These are phyloP conservation scores for Noctua pronuba DNA, from an alignment of 2,888 invertebrate genomes.

Conservation along the genomic window DNA sequence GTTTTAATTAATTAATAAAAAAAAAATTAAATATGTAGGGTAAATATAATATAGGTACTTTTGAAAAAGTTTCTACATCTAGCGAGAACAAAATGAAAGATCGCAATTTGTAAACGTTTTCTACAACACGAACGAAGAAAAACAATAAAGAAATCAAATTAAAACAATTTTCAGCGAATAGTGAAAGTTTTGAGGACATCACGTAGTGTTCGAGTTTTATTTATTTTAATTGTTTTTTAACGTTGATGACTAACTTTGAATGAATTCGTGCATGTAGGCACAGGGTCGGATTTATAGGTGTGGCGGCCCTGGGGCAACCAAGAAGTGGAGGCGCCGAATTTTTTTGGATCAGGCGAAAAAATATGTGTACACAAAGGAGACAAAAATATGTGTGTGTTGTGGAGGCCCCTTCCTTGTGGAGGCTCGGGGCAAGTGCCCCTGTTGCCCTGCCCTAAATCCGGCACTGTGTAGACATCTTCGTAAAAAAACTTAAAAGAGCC, in stretches of 20 bases:
- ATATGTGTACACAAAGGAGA: too few relatives aligned
- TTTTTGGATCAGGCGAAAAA: too few relatives aligned
- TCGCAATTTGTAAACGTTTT: conserved; percentile 4
- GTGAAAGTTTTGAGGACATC: conserved; percentile 56
- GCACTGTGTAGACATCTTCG: background rate
- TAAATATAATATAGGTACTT: too few relatives aligned
- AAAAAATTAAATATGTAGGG: background rate
- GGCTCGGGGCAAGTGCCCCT: too few relatives aligned
- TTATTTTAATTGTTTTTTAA: conserved; percentile 39
- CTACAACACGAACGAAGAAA: conserved; percentile 7
- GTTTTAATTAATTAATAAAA: background rate
- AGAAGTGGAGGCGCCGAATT: too few relatives aligned
- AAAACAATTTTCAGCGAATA: conserved; percentile 32
- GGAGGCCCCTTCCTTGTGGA: too few relatives aligned
- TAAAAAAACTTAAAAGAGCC: background rate
- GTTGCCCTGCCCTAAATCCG: too few relatives aligned
- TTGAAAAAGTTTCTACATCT: background rate
- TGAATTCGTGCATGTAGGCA: conserved; percentile 17
- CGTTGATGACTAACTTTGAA: conserved; percentile 5
- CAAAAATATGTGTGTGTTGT: too few relatives aligned
- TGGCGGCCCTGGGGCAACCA: too few relatives aligned
- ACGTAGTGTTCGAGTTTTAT: conserved; percentile 52
- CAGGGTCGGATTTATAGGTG: too few relatives aligned
- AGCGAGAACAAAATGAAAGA: conserved; percentile 1
- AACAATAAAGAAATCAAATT: conserved; percentile 45